Evolutionary conservation across 2,113 vertebrate genomes (phyloP).

Genomic region (Cisticola juncidis): DNA sequence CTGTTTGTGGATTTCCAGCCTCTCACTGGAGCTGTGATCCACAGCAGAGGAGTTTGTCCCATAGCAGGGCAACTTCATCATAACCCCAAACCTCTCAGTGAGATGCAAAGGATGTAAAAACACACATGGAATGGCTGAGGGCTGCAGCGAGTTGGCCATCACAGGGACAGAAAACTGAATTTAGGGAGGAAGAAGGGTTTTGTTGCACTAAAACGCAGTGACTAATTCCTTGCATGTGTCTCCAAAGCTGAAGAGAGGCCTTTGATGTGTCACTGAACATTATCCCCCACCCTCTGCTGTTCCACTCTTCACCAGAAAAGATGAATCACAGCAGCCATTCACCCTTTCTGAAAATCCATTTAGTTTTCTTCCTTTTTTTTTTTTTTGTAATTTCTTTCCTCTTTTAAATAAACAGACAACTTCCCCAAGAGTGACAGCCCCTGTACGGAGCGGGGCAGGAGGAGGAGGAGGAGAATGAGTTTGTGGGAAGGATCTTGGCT

Average conservation of each 20-base stretch:
- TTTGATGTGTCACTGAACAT: slow-evolving; percentile 53
- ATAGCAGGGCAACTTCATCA: rapidly evolving
- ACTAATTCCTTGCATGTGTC: slow-evolving; percentile 23
- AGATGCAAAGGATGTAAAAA: neutral
- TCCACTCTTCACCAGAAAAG: slow-evolving; percentile 50
- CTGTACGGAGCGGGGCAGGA: rapidly evolving
- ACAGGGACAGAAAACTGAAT: neutral
- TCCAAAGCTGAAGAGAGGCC: neutral
- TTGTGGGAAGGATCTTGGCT: neutral
- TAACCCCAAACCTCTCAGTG: neutral
- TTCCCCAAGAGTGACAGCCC: rapidly evolving
- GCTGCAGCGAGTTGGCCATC: rapidly evolving
- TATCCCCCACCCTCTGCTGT: slow-evolving; percentile 36
- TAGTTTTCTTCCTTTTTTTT: neutral
- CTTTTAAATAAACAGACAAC: neutral
- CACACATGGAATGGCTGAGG: neutral
- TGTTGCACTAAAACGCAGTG: neutral
- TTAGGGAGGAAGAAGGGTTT: neutral
- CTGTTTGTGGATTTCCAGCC: neutral
- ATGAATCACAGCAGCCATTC: slow-evolving; percentile 54
- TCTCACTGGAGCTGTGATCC: neutral
- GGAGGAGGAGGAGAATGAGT: neutral
- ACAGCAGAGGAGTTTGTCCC: neutral
- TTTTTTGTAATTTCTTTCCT: rapidly evolving
- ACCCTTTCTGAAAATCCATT: slow-evolving; percentile 11